Conservation (phyloP, 2,888 invertebrate species). For the Dynastes maya region DNA sequence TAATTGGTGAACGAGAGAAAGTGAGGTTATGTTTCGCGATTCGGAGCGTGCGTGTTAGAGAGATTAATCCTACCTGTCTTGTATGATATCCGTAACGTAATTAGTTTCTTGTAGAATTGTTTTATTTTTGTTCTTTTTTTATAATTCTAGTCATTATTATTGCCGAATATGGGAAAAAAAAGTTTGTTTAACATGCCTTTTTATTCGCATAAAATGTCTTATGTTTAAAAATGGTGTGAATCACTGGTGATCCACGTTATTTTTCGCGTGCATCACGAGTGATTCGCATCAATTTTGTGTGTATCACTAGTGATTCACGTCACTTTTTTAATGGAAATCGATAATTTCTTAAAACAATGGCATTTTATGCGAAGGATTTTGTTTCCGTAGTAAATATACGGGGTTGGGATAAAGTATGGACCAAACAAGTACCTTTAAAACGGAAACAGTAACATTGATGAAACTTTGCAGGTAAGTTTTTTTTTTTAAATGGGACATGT, state of each 20-base stretch:
- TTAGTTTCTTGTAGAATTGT: neutral
- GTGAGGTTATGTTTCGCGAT: constrained; percentile 17
- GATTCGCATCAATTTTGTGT: neutral
- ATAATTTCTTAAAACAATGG: neutral
- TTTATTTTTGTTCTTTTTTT: neutral
- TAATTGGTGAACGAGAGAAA: neutral
- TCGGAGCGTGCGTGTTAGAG: constrained; percentile 5
- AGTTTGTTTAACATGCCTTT: neutral
- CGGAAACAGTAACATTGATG: too few species aligned
- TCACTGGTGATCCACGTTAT: neutral
- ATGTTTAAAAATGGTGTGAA: neutral
- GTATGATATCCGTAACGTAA: constrained; percentile 10
- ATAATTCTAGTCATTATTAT: constrained; percentile 34
- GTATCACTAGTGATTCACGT: neutral
- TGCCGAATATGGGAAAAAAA: neutral
- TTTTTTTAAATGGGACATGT: too few species aligned
- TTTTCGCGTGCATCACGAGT: neutral
- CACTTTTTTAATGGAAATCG: too few species aligned
- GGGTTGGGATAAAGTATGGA: too few species aligned
- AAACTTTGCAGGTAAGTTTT: too few species aligned
- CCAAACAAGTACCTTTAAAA: too few species aligned
- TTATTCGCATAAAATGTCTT: neutral
- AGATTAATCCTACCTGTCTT: constrained; percentile 5
- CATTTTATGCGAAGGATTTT: neutral
- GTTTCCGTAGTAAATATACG: neutral